Evolutionary conservation across 64 coral and sea anemone species (phyloP), one percentile per base, ranked within the genome.

Genomic region (Anthopleura sola): DNA sequence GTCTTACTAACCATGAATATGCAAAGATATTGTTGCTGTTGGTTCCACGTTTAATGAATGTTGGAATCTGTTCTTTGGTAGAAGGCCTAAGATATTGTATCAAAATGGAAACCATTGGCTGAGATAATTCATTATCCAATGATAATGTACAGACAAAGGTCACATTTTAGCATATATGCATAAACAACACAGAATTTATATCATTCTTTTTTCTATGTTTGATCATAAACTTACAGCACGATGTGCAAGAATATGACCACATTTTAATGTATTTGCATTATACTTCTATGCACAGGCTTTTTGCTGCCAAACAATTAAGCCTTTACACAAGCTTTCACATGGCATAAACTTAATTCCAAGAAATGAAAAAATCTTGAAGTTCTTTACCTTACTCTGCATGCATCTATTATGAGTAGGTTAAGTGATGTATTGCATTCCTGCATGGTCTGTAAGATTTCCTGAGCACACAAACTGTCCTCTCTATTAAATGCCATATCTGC

Each of bases 1-100:
- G 0, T 9, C 12, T 39, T 34, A 85, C 91, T 86, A 48, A 97
- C 95, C 95, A 97, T 11, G 95, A 97, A 77, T 93, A 97, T 5
- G 95, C 95, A 88, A 97, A 97, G 26, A 97, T 97, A 50, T 97
- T 97, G 62, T 97, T 97, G 46, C 95, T 88, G n/a, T 51, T 58
- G 48, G 75, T 81, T 79, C 87, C 88, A 33, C 95, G 83, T 81
- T 91, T 93, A 17, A 79, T 37, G 49, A 83, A 83, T 34, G 55
- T 36, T 15, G 92, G 91, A 18, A 75, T 37, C 0, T 88, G 85
- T 60, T 20, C 36, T 85, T 92, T 97, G 32, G 85, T 87, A 56
- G 91, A 88, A 71, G 90, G 87, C 69, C 95, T 97, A 57, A 19
- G 17, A 62, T 11, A 26, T 62, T 17, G 16, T 53, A 53, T 53